Conservation (phyloP, 2,797 vertebrate genomes). For the Oreonectes daqikongensis region DNA sequence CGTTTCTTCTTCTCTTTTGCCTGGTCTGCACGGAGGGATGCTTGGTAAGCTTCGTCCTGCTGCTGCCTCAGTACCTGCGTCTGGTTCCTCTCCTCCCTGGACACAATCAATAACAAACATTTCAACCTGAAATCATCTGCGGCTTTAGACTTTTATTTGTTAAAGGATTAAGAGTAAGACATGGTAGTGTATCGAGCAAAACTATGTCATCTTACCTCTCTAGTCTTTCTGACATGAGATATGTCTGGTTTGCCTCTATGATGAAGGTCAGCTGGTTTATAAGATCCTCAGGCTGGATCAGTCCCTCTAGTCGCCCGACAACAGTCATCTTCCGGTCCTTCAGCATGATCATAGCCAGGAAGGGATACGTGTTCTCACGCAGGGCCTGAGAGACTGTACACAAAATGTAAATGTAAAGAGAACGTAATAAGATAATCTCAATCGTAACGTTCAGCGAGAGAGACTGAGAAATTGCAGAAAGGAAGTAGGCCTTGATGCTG, state of each 20-base stretch:
- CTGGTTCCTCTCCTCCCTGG: slow-evolving; percentile 97
- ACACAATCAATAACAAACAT: background rate
- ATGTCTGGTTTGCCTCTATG: slow-evolving; percentile 98
- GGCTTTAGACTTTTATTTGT: background rate
- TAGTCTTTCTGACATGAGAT: slow-evolving; percentile 92
- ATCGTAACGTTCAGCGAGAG: background rate
- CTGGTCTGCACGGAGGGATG: slow-evolving; percentile 92
- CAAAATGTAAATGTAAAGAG: background rate
- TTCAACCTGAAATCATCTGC: background rate
- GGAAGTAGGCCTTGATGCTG: background rate
- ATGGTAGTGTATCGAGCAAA: background rate
- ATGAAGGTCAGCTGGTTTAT: slow-evolving; percentile 97
- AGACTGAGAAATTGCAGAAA: background rate
- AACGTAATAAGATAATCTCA: background rate
- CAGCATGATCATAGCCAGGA: slow-evolving; percentile 98
- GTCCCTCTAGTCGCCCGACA: slow-evolving; percentile 93
- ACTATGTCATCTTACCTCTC: slow-evolving; percentile 82
- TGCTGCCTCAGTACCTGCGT: slow-evolving; percentile 96
- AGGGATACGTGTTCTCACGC: slow-evolving; percentile 96
- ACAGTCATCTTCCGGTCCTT: slow-evolving; percentile 98
- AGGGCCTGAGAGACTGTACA: slow-evolving; percentile 93
- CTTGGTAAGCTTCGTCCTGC: slow-evolving; percentile 95
- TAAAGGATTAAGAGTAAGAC: background rate
- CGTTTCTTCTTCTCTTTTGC: slow-evolving; percentile 95
- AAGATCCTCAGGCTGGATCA: slow-evolving; percentile 95